A percentile compares a stretch with the other conserved stretches of the same genome.
Conservation (phyloP, 2,888 invertebrate genomes). For the Athrips mouffetella region DNA sequence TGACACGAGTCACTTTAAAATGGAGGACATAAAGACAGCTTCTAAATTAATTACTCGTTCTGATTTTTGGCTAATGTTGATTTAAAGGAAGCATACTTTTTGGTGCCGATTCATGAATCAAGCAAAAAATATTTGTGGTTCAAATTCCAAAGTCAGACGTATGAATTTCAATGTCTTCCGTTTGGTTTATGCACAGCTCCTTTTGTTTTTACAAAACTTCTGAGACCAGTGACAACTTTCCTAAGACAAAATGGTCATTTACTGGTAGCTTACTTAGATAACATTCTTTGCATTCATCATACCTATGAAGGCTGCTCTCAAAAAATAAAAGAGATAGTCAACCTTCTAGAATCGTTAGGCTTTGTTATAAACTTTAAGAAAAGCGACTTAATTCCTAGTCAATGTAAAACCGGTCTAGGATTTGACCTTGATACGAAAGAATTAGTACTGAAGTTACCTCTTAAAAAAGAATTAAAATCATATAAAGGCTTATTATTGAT, state of each 20-base stretch:
- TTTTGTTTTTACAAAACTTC: constrained; percentile 17
- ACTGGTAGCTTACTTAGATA: constrained; percentile 13
- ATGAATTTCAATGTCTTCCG: constrained; percentile 18
- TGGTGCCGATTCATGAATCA: not conserved
- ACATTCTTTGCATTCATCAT: constrained; percentile 13
- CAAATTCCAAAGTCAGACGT: constrained; percentile 1
- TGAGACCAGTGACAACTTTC: constrained; percentile 15
- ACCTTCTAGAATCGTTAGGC: constrained; percentile 8
- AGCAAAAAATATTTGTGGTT: not conserved
- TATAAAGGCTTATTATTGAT: no score
- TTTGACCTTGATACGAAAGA: constrained; percentile 12
- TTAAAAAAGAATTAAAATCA: not conserved
- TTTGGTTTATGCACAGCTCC: constrained; percentile 17
- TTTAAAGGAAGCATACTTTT: constrained; percentile 15
- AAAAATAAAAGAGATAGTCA: not conserved
- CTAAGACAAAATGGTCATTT: constrained; percentile 11
- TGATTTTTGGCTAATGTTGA: constrained; percentile 15
- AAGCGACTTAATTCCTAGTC: constrained; percentile 5
- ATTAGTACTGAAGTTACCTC: not conserved
- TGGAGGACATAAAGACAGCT: constrained; percentile 18
- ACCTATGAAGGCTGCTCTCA: not conserved
- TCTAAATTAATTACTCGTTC: constrained; percentile 1
- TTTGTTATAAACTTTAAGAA: constrained; percentile 15
- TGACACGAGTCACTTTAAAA: constrained; percentile 14
- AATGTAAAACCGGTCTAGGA: constrained; percentile 3